phyloP scores from a whole-genome alignment of 2,888 invertebrate species.

The Hydrotaea diabolus region DNA sequence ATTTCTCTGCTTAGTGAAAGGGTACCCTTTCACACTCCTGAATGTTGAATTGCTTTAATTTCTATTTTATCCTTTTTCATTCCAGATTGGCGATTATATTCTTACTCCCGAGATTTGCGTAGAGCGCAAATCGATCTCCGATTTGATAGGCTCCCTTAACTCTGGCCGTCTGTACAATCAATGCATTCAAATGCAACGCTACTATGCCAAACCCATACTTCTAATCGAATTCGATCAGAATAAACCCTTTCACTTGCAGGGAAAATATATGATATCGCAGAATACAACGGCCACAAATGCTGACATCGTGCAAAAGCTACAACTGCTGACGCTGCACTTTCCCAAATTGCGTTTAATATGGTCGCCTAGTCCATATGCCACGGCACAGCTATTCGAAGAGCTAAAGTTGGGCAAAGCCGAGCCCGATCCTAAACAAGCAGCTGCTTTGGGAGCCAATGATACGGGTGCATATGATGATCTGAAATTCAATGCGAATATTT shows the following conservation, averaged over 20 bases:
- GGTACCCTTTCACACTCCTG: too few relatives aligned
- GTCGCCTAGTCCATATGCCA: conserved; percentile 98
- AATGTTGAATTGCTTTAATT: too few relatives aligned
- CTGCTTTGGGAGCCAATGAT: conserved; percentile 87
- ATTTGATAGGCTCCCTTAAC: conserved; percentile 96
- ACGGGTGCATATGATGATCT: conserved; percentile 83
- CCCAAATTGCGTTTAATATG: conserved; percentile 95
- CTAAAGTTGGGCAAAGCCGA: conserved; percentile 93
- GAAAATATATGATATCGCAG: conserved; percentile 89
- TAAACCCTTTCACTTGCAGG: conserved; percentile 94
- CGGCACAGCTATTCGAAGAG: conserved; percentile 97
- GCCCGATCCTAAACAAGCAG: conserved; percentile 88
- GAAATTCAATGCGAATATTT: conserved; percentile 87
- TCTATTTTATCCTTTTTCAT: conserved; percentile 63
- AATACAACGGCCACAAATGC: conserved; percentile 85
- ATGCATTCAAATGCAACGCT: conserved; percentile 95
- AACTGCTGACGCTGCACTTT: conserved; percentile 96
- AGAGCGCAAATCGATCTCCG: conserved; percentile 97
- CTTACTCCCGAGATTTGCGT: conserved; percentile 97
- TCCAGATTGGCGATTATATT: conserved; percentile 97
- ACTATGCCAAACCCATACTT: conserved; percentile 92
- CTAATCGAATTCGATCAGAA: conserved; percentile 98
- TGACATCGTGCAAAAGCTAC: conserved; percentile 92
- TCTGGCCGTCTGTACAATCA: conserved; percentile 97
- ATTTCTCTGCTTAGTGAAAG: too few relatives aligned